These are phyloP conservation scores for Eurypyga helias DNA, from an alignment of 2,113 vertebrate genomes.

Conservation along the genomic window DNA sequence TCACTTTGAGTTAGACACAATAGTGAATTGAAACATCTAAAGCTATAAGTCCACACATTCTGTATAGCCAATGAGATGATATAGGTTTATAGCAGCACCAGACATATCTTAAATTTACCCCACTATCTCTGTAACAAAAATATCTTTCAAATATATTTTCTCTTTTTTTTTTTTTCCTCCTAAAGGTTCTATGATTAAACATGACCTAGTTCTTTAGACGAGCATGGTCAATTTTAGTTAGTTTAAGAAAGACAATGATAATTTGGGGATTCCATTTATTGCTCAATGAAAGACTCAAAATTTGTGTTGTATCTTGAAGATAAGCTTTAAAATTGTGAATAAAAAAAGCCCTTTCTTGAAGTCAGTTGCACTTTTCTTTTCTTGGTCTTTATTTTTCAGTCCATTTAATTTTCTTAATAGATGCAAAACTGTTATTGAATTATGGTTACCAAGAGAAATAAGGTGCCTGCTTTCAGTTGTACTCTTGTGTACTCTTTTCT, in stretches of 20 bases:
- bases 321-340: neutral
- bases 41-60: neutral
- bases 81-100: neutral
- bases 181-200: neutral
- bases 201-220: neutral
- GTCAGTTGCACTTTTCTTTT: neutral
- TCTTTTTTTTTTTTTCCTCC: accelerated
- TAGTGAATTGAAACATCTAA: neutral
- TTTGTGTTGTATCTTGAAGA: neutral
- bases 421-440: neutral
- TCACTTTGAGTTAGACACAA: neutral
- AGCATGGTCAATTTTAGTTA: neutral
- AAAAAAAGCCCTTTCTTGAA: neutral
- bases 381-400: neutral
- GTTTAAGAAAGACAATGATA: neutral
- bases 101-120: neutral
- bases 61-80: neutral
- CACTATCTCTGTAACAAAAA: neutral
- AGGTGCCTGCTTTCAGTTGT: neutral
- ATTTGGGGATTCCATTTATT: neutral
- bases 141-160: neutral
- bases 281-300: neutral
- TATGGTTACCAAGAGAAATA: neutral
- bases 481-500: neutral
- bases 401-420: neutral